phyloP scores from a whole-genome alignment of 2,888 invertebrate species.

The Trisateles emortualis region DNA sequence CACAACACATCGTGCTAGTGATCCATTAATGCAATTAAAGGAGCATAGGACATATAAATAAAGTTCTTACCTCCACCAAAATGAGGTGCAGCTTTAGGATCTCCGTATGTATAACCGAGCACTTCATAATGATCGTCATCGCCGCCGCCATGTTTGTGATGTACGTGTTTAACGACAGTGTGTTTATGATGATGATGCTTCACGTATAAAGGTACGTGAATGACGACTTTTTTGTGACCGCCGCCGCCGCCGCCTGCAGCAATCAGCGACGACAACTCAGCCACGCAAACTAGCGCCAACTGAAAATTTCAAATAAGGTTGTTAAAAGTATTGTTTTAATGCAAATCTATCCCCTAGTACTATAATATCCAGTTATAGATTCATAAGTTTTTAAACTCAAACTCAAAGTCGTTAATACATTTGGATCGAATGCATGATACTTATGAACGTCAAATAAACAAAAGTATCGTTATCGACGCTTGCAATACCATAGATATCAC shows the following conservation, averaged over 20 bases:
- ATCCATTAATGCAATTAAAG: no score
- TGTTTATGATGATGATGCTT: conserved; percentile 93
- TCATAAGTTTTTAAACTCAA: no score
- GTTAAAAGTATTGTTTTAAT: not conserved
- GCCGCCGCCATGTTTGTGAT: conserved; percentile 87
- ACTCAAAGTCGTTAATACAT: no score
- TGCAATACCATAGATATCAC: no score
- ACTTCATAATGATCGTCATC: conserved; percentile 89
- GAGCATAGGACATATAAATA: no score
- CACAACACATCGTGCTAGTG: no score
- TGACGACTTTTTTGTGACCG: conserved; percentile 90
- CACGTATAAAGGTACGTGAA: conserved; percentile 92
- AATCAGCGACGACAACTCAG: conserved; percentile 67
- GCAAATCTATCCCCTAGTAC: no score
- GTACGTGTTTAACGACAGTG: conserved; percentile 91
- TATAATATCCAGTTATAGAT: no score
- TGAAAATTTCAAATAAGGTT: conserved; percentile 52
- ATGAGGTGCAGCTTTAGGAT: conserved; percentile 85
- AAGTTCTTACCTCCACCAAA: conserved; percentile 74
- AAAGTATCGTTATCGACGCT: no score
- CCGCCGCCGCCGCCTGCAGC: conserved; percentile 83
- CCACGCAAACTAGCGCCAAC: conserved; percentile 74
- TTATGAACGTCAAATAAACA: no score
- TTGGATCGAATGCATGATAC: no score
- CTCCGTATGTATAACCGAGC: conserved; percentile 89